A percentile compares a stretch with the other conserved stretches of the same genome.
phyloP scores from a whole-genome alignment of 2,113 vertebrate genomes.

The Atrichornis clamosus region DNA sequence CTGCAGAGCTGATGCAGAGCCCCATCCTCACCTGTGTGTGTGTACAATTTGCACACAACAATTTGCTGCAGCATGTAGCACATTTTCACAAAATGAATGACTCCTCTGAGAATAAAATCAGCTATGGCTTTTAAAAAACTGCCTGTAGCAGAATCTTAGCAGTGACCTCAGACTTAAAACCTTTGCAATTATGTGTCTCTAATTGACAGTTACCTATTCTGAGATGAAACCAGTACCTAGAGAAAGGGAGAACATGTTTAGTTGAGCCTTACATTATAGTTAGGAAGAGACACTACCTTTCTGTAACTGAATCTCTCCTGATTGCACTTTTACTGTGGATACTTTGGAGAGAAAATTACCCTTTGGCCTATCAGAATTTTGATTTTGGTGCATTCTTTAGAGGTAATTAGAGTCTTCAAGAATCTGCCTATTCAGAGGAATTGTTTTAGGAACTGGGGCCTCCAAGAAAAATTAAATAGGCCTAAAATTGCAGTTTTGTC shows the following conservation, averaged over 20 bases:
- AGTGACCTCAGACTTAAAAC: conserved; percentile 19
- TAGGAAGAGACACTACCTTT: not conserved
- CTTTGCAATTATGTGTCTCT: not conserved
- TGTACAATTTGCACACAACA: accelerated
- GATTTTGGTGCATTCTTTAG: not conserved
- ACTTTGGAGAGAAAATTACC: not conserved
- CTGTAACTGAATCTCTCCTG: not conserved
- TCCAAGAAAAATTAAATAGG: not conserved
- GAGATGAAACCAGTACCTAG: not conserved
- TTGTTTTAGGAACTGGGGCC: not conserved
- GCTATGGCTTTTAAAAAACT: not conserved
- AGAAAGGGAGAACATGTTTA: not conserved
- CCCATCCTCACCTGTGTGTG: not conserved
- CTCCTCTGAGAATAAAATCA: conserved; percentile 1
- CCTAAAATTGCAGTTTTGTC: not conserved
- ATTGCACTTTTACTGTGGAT: not conserved
- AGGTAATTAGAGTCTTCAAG: not conserved
- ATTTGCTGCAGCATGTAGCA: not conserved
- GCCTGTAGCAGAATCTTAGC: not conserved
- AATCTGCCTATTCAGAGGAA: not conserved
- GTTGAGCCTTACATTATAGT: not conserved
- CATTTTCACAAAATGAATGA: not conserved
- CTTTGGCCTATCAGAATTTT: not conserved
- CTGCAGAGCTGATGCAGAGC: not conserved
- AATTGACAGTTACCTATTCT: conserved; percentile 18